Conservation (phyloP, 2,113 vertebrate species). For the Saimiri boliviensis region DNA sequence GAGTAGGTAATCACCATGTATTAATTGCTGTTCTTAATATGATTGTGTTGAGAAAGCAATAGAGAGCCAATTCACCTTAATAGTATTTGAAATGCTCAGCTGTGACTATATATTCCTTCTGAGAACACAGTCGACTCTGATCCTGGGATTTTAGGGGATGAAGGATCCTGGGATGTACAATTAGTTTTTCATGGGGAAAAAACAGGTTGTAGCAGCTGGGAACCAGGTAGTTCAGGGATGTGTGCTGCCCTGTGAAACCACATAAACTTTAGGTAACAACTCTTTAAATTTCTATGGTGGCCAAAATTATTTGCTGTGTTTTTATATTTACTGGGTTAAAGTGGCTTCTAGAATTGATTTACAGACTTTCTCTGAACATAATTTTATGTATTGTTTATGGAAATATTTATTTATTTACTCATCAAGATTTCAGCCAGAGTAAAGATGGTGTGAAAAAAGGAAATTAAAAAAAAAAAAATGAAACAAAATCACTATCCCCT, state of each 20-base stretch:
- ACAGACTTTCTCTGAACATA: neutral
- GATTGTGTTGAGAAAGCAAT: neutral
- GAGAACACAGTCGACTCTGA: neutral
- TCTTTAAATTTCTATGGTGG: neutral
- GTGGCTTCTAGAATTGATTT: neutral
- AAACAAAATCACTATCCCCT: neutral
- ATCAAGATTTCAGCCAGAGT: neutral
- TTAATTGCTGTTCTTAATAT: neutral
- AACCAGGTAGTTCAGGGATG: neutral
- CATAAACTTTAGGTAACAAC: neutral
- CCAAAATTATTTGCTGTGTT: neutral
- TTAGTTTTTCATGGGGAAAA: neutral
- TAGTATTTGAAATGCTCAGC: neutral
- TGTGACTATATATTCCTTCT: neutral
- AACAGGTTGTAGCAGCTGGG: neutral
- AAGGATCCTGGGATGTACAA: neutral
- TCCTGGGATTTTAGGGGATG: neutral
- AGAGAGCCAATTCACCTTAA: neutral
- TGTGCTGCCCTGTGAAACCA: neutral
- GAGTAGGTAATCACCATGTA: neutral
- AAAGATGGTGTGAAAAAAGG: neutral
- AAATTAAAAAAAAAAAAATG: neutral
- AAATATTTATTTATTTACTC: neutral
- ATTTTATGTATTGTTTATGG: neutral
- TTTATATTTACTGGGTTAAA: neutral